These are phyloP conservation scores for Itoplectis maculator DNA, from an alignment of 2,888 invertebrate genomes.

Conservation along the genomic window DNA sequence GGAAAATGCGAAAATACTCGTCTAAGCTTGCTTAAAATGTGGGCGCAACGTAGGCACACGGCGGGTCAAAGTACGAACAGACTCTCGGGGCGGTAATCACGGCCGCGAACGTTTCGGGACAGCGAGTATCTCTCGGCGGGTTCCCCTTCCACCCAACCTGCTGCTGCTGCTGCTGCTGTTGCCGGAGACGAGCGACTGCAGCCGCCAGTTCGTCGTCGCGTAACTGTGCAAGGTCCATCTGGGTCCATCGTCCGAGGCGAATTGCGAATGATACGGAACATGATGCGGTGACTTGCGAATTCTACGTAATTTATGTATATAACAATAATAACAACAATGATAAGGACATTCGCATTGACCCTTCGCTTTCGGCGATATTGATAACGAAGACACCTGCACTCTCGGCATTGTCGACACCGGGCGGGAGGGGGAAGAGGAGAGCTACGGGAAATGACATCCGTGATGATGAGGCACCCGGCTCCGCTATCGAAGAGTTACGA, in stretches of 20 bases:
- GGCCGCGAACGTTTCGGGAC: neutral
- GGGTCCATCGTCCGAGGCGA: neutral
- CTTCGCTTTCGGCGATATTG: no score
- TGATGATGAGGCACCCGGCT: constrained; percentile 56
- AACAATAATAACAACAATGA: constrained; percentile 4
- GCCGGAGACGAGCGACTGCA: neutral
- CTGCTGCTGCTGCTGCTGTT: neutral
- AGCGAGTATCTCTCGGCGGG: neutral
- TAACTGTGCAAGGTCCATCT: constrained; percentile 26
- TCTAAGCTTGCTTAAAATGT: constrained; percentile 24
- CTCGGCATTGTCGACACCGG: neutral
- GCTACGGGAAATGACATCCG: no score
- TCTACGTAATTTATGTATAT: neutral
- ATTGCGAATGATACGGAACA: neutral
- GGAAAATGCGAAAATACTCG: neutral
- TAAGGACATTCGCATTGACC: neutral
- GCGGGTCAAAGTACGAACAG: constrained; percentile 63
- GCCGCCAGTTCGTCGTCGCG: constrained; percentile 2
- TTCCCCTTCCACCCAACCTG: constrained; percentile 27
- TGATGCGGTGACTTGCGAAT: neutral
- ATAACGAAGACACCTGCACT: neutral
- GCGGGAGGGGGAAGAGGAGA: neutral
- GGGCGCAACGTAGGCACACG: neutral
- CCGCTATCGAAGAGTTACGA: constrained; percentile 35
- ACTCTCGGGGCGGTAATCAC: neutral